Base-by-base conservation (phyloP, 2,888 invertebrate species). In the Allacma fusca region DNA sequence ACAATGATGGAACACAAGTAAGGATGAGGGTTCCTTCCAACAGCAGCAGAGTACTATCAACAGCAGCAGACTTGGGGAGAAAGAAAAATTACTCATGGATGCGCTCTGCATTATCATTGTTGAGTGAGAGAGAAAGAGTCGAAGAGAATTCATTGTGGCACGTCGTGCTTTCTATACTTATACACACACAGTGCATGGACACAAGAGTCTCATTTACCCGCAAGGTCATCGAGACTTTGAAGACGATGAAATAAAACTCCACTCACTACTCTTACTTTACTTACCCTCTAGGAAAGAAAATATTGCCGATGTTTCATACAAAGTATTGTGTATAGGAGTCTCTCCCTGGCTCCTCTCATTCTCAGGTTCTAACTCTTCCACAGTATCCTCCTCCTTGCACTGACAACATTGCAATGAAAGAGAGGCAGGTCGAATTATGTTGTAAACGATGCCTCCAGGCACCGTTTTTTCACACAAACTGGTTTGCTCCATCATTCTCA, bases 401-500 rank as follows among this genome's bases (percentile, higher is more conserved):
- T 79, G 78, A 76, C 78, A 79, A 79, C 78, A 79, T 72, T 68
- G 78, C 62, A 69, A 64, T 44, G 64, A 79, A 43, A 69, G 76
- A 69, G 76, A 78, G 75, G 75, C 75, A 75, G 75, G 67, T 62
- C 67, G 59, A 69, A 71, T 68, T 44, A 75, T 73, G 73, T 73
- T 73, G 73, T 72, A 79, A 79, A 73, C 72, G 59, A 73, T 75
- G 76, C 76, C 75, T 70, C 23, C 13, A 43, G 78, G 57, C 67
- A 70, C 13, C 28, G 40, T 76, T 76, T 76, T 75, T 76, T 68
- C 64, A 34, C 65, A 59, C 68, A 78, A 79, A 79, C 78, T 76
- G 76, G 78, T 79, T 79, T 79, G 73, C 67, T 76, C 71, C 75
- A 72, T 57, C 34, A 72, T 44, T 70, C 44, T 26, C 44, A 70